Evolutionary conservation across 2,113 vertebrate genomes (phyloP), one percentile per base, ranked within the genome.

Genomic region (Cygnus atratus): DNA sequence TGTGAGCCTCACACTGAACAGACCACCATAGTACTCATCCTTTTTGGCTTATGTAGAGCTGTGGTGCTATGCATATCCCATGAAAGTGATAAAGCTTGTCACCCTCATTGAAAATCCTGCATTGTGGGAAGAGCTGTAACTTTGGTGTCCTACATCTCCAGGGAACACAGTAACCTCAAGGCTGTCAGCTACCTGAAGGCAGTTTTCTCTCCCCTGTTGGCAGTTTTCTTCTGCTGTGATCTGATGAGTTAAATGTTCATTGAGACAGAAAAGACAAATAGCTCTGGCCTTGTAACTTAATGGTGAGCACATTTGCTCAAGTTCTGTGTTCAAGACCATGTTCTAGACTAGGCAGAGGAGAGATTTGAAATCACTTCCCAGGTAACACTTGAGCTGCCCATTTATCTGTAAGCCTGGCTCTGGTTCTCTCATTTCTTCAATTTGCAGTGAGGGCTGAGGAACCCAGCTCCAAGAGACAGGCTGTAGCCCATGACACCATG

Each of bases 371-470:
- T 35, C n/a, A 39, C 9, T 37, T 74, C 41, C 43, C 66, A 72
- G 65, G 41, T 29, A 71, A 65, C 19, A 25, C 1, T 10, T 67
- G 21, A 59, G 57, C n/a, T 76, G 25, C 15, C 13, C 48, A 31
- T 33, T 70, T 59, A n/a, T 26, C 65, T 74, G 11, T 26, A 11
- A 33, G 12, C 15, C 26, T 55, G 46, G 4, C 2, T 0, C 0
- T 62, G 11, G 17, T 8, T 39, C 33, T 66, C 67, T 73, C 6
- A 10, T 74, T 55, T 81, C 68, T 71, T 59, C 48, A 62, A n/a
- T n/a, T 19, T 44, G 24, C 65, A 67, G 9, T 3, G 41, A 81
- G 29, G 44, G 39, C 62, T 88, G 73, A 17, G 26, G 46, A 71
- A 28, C 21, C 2, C 70, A 71, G 65, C 31, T 65, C 57, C 77